These are phyloP conservation scores for Bombylius discolor DNA, from an alignment of 2,888 invertebrate genomes.

Conservation along the genomic window DNA sequence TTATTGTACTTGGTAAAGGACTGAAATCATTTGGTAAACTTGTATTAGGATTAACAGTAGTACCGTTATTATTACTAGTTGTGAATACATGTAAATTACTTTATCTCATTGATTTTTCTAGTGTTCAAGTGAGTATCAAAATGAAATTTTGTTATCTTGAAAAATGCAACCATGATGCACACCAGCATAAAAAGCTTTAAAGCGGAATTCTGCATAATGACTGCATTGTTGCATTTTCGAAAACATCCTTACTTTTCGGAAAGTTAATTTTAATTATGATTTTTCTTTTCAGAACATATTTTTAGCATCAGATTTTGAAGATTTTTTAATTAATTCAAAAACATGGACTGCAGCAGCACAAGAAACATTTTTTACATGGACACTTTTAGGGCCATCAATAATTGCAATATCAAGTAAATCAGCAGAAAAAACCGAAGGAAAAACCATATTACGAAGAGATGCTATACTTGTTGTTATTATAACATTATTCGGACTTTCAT, in stretches of 20 bases:
- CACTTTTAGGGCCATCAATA: slow-evolving; percentile 44
- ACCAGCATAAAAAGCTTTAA: too few species aligned
- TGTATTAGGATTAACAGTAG: slow-evolving; percentile 61
- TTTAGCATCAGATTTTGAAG: slow-evolving; percentile 67
- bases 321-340: slow-evolving; percentile 70
- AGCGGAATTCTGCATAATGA: too few species aligned
- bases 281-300: slow-evolving; percentile 49
- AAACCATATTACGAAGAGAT: slow-evolving; percentile 39
- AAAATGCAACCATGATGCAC: too few species aligned
- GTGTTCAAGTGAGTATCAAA: slow-evolving; percentile 14
- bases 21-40: slow-evolving; percentile 42
- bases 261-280: too few species aligned
- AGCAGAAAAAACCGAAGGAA: slow-evolving; percentile 21
- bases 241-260: too few species aligned
- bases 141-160: too few species aligned
- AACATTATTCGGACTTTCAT: slow-evolving; percentile 59
- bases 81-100: slow-evolving; percentile 27
- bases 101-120: slow-evolving; percentile 25
- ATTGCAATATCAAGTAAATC: slow-evolving; percentile 31
- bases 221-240: too few species aligned
- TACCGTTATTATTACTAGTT: slow-evolving; percentile 58
- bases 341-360: slow-evolving; percentile 83
- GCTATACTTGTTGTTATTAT: slow-evolving; percentile 54
- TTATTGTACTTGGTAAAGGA: slow-evolving; percentile 77
- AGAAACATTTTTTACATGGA: slow-evolving; percentile 83